Evolutionary conservation across 2,888 invertebrate species (phyloP), one percentile per base, ranked within the genome.

Genomic region (Suillia variegata): DNA sequence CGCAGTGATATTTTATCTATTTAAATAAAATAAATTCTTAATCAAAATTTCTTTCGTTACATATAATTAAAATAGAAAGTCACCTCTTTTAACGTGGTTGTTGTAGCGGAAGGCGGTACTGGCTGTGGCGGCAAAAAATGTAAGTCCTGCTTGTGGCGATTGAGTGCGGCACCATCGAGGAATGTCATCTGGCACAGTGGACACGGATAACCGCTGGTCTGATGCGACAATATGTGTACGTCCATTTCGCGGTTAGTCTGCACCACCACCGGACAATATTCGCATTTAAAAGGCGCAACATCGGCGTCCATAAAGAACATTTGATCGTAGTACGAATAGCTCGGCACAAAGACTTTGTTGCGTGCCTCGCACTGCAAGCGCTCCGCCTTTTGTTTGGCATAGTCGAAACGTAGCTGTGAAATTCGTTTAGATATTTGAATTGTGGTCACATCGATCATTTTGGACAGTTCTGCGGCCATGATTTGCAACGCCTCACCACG

Each of bases 391-490:
- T 78, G 77, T 56, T 76, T 78, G 10, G 79, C 77, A 56, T 78
- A 78, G 50, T 78, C 77, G 50, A 78, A 78, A 22, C 77, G 74
- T 58, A 78, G 59, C 55, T 78, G 77, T 0, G 77, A 78, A 18
- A 78, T 77, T 31, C 77, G 78, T 49, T 78, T 78, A 1, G 77
- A 78, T 51, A 78, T 78, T 62, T 78, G 77, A 56, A 78, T 78
- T 47, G 77, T 76, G 52, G 72, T 70, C 22, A 78, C 79, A 51
- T 78, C 78, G 48, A 78, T 77, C 22, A 72, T 61, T 38, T 74
- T 66, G 48, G 74, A 70, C 56, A 78, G 59, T 38, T 78, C 77
- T 38, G 67, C 59, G 1, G 74, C 79, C 77, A 78, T 78, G 57
- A 70, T 70, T 18, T 78, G 78, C 33, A 78, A 63, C 1, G 78